Evolutionary conservation across 2,888 invertebrate genomes (phyloP).

Genomic region (Argyra leucocephala): DNA sequence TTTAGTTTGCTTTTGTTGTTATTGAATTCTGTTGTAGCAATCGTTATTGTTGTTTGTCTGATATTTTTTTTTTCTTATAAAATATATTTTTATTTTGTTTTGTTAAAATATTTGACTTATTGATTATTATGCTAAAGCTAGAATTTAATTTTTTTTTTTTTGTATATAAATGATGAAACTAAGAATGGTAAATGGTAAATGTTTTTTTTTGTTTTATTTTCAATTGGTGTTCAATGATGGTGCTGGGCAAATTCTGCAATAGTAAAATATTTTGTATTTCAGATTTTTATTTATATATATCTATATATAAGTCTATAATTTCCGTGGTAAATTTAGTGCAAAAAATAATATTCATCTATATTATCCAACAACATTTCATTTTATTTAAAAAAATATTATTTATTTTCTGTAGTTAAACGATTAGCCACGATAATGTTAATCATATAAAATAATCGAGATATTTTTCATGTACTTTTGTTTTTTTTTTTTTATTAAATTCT

Average conservation of each 20-base stretch:
- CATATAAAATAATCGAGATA: not conserved
- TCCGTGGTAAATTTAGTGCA: slow-evolving; percentile 6
- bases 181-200: not conserved
- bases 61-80: no score
- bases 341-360: not conserved
- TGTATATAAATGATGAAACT: no score
- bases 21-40: not conserved
- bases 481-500: not conserved
- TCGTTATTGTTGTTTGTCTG: not conserved
- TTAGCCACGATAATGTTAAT: slow-evolving; percentile 6
- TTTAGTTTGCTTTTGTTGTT: slow-evolving; percentile 1
- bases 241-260: no score
- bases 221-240: no score
- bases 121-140: not conserved
- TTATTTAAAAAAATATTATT: not conserved
- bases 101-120: not conserved
- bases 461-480: not conserved
- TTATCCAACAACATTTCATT: not conserved
- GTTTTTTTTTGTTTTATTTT: no score
- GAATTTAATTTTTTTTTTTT: no score
- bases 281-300: no score
- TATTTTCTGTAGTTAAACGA: slow-evolving; percentile 4
- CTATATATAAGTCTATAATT: not conserved
- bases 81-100: no score
- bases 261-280: not conserved